Base-by-base conservation (phyloP, 2,888 invertebrate species). In the Myathropa florea region DNA sequence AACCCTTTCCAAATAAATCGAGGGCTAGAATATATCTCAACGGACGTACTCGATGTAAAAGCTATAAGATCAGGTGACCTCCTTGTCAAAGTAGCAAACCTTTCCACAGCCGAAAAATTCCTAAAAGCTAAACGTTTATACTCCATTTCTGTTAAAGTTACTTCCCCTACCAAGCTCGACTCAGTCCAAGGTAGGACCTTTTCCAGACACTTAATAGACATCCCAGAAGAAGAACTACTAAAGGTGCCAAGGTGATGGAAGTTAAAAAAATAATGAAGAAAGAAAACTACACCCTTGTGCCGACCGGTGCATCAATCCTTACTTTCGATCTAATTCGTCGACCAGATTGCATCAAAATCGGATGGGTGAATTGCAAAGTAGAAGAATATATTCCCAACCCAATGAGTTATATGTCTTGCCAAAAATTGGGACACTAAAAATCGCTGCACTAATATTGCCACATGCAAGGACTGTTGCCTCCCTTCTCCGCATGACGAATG, bases 331-430 rank as follows among this genome's bases (percentile, higher is more conserved):
- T 26, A 28, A 78, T 63, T 26, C 70, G 70, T 3, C 14, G 67
- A 4, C 76, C 63, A 21, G 4, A 30, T 1, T 21, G 12, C 14
- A 59, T 70, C 12, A 65, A 70, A 60, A 71, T 83, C 7, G 60
- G 57, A 0, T 83, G 71, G 78, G 4, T 71, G 0, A 76, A 64
- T 26, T 76, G 64, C 10, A 77, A 77, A 18, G 71, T 78, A 75
- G n/a, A n/a, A n/a, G n/a, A n/a, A n/a, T n/a, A n/a, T n/a, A n/a
- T n/a, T n/a, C n/a, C n/a, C n/a, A n/a, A 81, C 12, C 71, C 65
- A 2, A 77, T 78, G 78, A 63, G 65, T 4, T 83, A 76, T 23
- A 33, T 68, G 12, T 7, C 28, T 7, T 76, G 61, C 23, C 55
- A 76, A 63, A 67, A 63, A 24, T 26, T 63, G 12, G 79, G 72